Evolutionary conservation across 2,113 vertebrate genomes (phyloP).

Genomic region (Limanda limanda): DNA sequence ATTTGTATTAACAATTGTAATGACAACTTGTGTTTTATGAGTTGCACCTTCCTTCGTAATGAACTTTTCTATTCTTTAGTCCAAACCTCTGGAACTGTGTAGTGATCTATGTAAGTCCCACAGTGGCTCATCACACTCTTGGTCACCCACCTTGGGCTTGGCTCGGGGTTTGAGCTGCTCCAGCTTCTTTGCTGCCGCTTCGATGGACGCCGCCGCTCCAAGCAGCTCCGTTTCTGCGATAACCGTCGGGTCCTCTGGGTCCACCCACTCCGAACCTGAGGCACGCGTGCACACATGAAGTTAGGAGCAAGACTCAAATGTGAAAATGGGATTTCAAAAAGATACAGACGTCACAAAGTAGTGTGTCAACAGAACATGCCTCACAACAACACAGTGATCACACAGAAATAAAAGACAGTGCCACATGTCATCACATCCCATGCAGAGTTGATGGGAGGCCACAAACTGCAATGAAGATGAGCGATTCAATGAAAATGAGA

Average conservation of each 20-base stretch:
- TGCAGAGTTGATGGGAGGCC: slow-evolving; percentile 65
- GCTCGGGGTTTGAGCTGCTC: slow-evolving; percentile 97
- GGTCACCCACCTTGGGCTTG: slow-evolving; percentile 91
- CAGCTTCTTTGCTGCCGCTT: slow-evolving; percentile 98
- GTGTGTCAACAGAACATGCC: slow-evolving; percentile 56
- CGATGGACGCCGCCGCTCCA: slow-evolving; percentile 96
- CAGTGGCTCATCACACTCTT: not conserved
- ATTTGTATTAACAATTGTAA: not conserved
- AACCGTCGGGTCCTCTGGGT: slow-evolving; percentile 97
- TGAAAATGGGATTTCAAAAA: not conserved
- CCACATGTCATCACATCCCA: slow-evolving; percentile 49
- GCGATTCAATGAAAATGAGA: slow-evolving; percentile 23
- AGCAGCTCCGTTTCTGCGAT: slow-evolving; percentile 96
- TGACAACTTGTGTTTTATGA: not conserved
- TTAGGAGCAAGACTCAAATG: not conserved
- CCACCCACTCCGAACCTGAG: slow-evolving; percentile 96
- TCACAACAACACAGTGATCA: slow-evolving; percentile 53
- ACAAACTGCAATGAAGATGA: slow-evolving; percentile 58
- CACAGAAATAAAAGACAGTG: slow-evolving; percentile 22
- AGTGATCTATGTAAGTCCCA: not conserved
- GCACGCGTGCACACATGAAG: not conserved
- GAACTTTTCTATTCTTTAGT: not conserved
- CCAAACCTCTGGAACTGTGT: no score
- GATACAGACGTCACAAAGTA: not conserved
- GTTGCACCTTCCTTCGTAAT: not conserved